phyloP scores from a whole-genome alignment of 2,888 invertebrate species.

The Apamea monoglypha region DNA sequence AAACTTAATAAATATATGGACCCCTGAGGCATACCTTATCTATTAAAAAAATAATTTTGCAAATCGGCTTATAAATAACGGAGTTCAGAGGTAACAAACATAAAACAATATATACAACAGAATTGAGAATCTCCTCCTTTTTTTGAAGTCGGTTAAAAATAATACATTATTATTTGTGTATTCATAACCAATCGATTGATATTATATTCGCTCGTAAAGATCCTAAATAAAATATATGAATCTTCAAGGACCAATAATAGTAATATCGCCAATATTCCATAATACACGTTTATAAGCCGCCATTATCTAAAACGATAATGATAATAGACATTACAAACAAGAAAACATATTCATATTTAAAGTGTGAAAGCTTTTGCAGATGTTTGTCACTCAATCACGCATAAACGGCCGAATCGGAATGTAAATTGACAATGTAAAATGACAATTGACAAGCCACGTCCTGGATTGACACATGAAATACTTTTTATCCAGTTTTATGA shows the following conservation, averaged over 20 bases:
- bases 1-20: too few species aligned
- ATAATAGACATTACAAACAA: background rate
- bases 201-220: background rate
- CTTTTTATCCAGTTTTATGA: background rate
- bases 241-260: background rate
- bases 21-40: too few species aligned
- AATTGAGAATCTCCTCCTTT: too few species aligned
- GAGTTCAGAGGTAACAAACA: too few species aligned
- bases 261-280: background rate
- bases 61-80: too few species aligned
- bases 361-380: background rate
- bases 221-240: background rate
- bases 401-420: background rate
- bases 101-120: too few species aligned
- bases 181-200: background rate
- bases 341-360: background rate
- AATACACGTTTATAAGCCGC: background rate
- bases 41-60: too few species aligned
- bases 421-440: background rate
- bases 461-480: background rate
- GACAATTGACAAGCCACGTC: too few species aligned
- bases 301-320: conserved; percentile 1
- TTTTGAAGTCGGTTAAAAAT: too few species aligned
- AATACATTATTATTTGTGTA: conserved; percentile 8
- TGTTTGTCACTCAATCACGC: background rate